Base-by-base conservation (phyloP, 2,888 invertebrate species). In the Drosophila rubida region DNA sequence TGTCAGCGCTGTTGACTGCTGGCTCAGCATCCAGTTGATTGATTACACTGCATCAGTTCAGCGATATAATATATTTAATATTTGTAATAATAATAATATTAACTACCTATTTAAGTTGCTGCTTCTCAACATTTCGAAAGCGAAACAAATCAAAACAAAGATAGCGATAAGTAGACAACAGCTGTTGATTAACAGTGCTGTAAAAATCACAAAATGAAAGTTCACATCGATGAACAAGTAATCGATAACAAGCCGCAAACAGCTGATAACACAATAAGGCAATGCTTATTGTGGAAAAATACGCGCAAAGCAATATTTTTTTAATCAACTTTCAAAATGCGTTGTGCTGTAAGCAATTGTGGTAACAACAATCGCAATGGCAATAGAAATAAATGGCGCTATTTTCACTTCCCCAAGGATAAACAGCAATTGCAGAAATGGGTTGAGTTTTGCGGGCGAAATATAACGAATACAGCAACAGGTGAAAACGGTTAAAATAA, bases 51-150 rank as follows among this genome's bases (percentile, higher is more conserved):
- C 4, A 35, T 2, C 16, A 6, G 49, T 19, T 9, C 6, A 32
- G 8, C 23, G 41, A 45, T 54, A 27, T 44, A 30, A 30, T 9
- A 14, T 14, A 19, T 35, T 32, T 22, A 11, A 41, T 6, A 7
- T 30, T 58, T 37, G 2, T 9, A 1, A 1, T 0, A 27, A 13
- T 11, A 44, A 6, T 16, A 32, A n/a, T 5, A 22, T 11, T 39
- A 14, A 42, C 35, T 57, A 90, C 90, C 90, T 90, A 39, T 87
- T 72, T 1, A 87, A 75, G 61, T 90, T 88, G 63, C 90, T 90
- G 60, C 89, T 90, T 74, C 77, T 87, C 11, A 90, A 69, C 90
- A 90, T 90, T 62, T 42, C 22, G 14, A 49, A 63, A 23, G 8
- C 32, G 30, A 59, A 71, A 2, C 13, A 50, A 32, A 69, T 64